Evolutionary conservation across 1,140 invertebrate genomes (phyloP).

Genomic region (Sarcophaga peregrina): DNA sequence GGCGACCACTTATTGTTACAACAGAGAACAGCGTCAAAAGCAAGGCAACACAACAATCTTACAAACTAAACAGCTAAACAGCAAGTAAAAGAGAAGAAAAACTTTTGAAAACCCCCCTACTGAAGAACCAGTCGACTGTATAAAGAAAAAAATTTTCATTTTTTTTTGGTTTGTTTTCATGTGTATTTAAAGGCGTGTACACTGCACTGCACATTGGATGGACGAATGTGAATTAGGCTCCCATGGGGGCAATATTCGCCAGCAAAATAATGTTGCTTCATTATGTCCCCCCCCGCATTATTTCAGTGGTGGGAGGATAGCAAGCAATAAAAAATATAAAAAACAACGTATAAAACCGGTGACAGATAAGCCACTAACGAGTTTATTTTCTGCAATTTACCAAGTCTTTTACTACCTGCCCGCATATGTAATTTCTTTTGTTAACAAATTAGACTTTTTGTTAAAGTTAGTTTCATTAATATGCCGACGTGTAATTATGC

Average conservation of each 20-base stretch:
- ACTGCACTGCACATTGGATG: neutral
- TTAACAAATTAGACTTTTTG: neutral
- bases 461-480: neutral
- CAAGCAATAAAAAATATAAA: too few species aligned
- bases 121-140: neutral
- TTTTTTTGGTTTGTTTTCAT: neutral
- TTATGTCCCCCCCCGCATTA: too few species aligned
- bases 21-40: neutral
- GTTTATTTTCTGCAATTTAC: neutral
- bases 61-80: neutral
- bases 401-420: neutral
- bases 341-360: too few species aligned
- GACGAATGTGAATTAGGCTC: neutral
- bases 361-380: neutral
- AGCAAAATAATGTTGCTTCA: neutral
- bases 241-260: neutral
- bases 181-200: neutral
- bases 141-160: neutral
- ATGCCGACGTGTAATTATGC: too few species aligned
- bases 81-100: neutral
- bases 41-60: neutral
- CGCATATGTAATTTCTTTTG: neutral
- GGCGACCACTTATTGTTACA: conserved; percentile 32
- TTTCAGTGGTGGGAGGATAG: too few species aligned
- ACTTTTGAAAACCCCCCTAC: neutral